phyloP scores from a whole-genome alignment of 2,113 vertebrate species.

The Embiotoca jacksoni region DNA sequence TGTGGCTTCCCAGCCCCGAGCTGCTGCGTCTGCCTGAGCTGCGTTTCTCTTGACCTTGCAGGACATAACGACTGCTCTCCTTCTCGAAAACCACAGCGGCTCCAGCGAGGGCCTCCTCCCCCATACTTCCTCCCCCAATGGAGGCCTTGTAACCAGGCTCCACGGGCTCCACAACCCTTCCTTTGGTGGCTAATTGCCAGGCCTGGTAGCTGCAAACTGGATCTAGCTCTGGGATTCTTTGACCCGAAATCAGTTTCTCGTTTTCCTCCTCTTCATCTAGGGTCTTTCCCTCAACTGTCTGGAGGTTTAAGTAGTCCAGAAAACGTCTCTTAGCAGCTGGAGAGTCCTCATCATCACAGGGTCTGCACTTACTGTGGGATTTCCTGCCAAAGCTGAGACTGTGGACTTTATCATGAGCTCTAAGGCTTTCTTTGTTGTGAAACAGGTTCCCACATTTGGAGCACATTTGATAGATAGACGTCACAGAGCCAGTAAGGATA shows the following conservation, averaged over 20 bases:
- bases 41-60: slow-evolving; percentile 90
- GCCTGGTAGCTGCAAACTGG: slow-evolving; percentile 96
- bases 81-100: slow-evolving; percentile 89
- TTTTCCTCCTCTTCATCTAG: slow-evolving; percentile 28
- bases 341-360: slow-evolving; percentile 72
- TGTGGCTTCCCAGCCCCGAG: slow-evolving; percentile 66
- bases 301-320: slow-evolving; percentile 89
- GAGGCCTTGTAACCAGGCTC: slow-evolving; percentile 86
- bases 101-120: slow-evolving; percentile 84
- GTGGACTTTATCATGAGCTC: slow-evolving; percentile 89
- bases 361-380: slow-evolving; percentile 49
- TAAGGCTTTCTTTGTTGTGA: slow-evolving; percentile 91
- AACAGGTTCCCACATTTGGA: slow-evolving; percentile 96
- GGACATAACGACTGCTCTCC: slow-evolving; percentile 88
- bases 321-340: slow-evolving; percentile 87
- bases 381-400: slow-evolving; percentile 75
- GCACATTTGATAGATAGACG: slow-evolving; percentile 93
- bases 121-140: slow-evolving; percentile 69
- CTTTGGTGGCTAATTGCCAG: slow-evolving; percentile 94
- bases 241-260: slow-evolving; percentile 79
- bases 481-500: slow-evolving; percentile 56
- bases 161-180: slow-evolving; percentile 89
- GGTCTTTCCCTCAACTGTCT: slow-evolving; percentile 74
- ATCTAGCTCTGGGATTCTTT: slow-evolving; percentile 91
- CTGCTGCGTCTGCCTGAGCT: slow-evolving; percentile 80